phyloP scores from a whole-genome alignment of 2,113 vertebrate genomes.

The Ahaetulla prasina region DNA sequence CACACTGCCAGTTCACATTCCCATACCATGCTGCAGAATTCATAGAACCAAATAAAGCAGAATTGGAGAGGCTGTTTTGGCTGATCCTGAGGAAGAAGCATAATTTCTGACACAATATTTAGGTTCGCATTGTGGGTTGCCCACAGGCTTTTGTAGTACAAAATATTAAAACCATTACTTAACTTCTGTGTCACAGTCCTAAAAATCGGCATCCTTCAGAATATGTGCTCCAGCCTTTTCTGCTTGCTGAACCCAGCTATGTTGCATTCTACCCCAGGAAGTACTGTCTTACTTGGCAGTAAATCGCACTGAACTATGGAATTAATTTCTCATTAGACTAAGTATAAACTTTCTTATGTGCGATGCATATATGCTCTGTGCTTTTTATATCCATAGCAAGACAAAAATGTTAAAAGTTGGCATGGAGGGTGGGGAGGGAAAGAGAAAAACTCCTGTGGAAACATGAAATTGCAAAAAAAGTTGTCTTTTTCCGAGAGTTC shows the following conservation, averaged over 20 bases:
- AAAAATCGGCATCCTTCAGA: neutral
- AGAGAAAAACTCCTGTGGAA: neutral
- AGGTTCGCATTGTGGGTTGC: neutral
- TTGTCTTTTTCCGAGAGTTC: slow-evolving; percentile 25
- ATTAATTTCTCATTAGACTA: neutral
- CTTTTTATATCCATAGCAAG: neutral
- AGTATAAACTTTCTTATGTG: neutral
- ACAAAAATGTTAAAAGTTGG: neutral
- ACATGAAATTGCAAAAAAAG: slow-evolving; percentile 26
- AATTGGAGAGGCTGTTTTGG: neutral
- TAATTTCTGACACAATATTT: neutral
- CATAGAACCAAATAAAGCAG: neutral
- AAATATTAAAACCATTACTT: neutral
- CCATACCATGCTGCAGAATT: neutral
- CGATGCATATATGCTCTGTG: neutral
- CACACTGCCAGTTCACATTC: neutral
- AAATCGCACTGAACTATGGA: neutral
- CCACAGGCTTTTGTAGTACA: neutral
- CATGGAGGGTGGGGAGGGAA: neutral
- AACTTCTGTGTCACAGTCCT: neutral
- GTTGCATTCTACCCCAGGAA: neutral
- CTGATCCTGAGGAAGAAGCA: neutral
- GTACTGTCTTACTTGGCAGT: neutral
- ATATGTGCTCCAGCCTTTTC: neutral
- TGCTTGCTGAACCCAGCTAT: neutral